Evolutionary conservation across 2,797 vertebrate genomes (phyloP), one percentile per base, ranked within the genome.

Genomic region (Podargus strigoides): DNA sequence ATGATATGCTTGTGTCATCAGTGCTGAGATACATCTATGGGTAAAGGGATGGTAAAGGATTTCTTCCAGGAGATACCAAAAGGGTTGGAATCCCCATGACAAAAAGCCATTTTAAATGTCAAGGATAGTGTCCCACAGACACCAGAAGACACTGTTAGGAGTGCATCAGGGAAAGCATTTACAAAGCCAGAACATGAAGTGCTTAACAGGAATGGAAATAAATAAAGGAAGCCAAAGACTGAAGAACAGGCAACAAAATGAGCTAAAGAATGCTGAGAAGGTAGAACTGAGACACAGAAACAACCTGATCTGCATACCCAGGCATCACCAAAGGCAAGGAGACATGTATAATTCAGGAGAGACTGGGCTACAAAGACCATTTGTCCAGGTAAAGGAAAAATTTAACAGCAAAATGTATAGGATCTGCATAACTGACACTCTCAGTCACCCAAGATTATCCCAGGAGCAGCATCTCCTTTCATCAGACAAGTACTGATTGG

Each of bases 401-500:
- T 1, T 11, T 15, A 44, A 5, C 7, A 68, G 63, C 44, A 37
- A 34, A 66, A 8, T 0, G 2, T 12, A 0, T 1, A 26, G 37
- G 44, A 42, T 22, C 36, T 56, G 41, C 44, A 9, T 1, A n/a
- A 4, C 3, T 2, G 32, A 17, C 39, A 18, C 27, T 10, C 16
- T 3, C 3, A 0, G 44, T 8, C 42, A 11, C 20, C 39, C 34
- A 5, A 9, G 81, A 14, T 34, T 2, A 26, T n/a, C 74, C 60
- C n/a, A 46, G 18, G 4, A 36, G 21, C 2, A 27, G 6, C 15
- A 21, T 4, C 8, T 23, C 62, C 41, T 12, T 18, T 56, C 36
- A 4, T 5, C 56, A 16, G 11, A 32, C 16, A 32, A 50, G 42
- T 2, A 19, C 30, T 19, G 27, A 37, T 23, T 21, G 49, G 41